phyloP scores from a whole-genome alignment of 2,888 invertebrate species.

The Malthinus seriepunctatus region DNA sequence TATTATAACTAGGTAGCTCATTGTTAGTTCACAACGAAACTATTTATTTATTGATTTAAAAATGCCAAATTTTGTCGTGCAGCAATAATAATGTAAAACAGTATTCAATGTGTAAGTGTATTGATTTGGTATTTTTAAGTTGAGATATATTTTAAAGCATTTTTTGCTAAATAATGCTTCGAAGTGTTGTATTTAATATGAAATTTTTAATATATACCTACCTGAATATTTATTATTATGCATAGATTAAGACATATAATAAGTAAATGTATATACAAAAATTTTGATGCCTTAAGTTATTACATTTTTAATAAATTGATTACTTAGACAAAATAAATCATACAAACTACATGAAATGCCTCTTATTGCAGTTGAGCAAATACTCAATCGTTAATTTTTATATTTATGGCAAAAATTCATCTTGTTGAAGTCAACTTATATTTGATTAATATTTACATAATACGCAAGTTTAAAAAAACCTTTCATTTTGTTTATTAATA shows the following conservation, averaged over 20 bases:
- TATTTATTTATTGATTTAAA: too few relatives aligned
- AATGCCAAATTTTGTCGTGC: too few relatives aligned
- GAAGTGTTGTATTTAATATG: not conserved
- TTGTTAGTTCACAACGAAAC: too few relatives aligned
- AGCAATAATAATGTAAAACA: too few relatives aligned
- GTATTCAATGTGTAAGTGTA: not conserved
- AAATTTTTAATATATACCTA: not conserved
- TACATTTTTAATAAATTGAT: constrained; percentile 45
- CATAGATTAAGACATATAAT: not conserved
- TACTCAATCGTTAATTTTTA: too few relatives aligned
- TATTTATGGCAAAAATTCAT: too few relatives aligned
- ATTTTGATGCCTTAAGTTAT: constrained; percentile 44
- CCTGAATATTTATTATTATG: constrained; percentile 7
- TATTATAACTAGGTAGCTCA: not conserved
- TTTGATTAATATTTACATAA: too few relatives aligned
- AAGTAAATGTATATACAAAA: not conserved
- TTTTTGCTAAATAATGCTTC: not conserved
- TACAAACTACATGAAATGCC: constrained; percentile 17
- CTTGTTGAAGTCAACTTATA: too few relatives aligned
- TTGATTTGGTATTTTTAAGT: not conserved
- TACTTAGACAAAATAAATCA: constrained; percentile 29
- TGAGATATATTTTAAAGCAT: not conserved
- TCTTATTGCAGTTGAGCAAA: too few relatives aligned
- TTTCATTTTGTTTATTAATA: too few relatives aligned
- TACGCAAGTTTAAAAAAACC: too few relatives aligned